Percentiles rank a stretch among this genome's conserved stretches.
These are phyloP conservation scores for Ctenosaura bakeri DNA, from an alignment of 2,797 vertebrate genomes.

Conservation along the genomic window DNA sequence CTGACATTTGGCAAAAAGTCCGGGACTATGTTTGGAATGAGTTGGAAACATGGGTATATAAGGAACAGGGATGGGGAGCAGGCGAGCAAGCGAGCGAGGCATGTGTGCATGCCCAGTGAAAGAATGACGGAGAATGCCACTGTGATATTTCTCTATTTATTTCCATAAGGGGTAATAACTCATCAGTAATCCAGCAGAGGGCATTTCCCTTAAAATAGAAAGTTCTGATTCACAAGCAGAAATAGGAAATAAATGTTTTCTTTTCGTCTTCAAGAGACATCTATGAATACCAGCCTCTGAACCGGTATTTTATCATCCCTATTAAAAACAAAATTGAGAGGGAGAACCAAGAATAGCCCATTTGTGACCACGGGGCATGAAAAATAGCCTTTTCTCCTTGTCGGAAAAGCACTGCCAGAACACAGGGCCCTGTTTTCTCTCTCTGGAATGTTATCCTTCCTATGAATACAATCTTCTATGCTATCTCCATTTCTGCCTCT, in stretches of 20 bases:
- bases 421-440: not conserved
- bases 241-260: conserved; percentile 88
- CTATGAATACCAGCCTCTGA: conserved; percentile 79
- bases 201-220: conserved; percentile 86
- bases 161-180: conserved; percentile 88
- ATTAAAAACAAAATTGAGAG: not conserved
- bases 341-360: conserved; percentile 33
- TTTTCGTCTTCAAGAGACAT: conserved; percentile 81
- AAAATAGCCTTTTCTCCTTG: conserved; percentile 3
- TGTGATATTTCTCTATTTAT: conserved; percentile 76
- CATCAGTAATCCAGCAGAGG: conserved; percentile 79
- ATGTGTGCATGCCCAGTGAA: conserved; percentile 28
- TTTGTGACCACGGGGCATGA: conserved; percentile 54
- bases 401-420: conserved; percentile 42
- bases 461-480: conserved; percentile 36
- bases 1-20: conserved; percentile 70
- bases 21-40: conserved; percentile 79
- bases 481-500: not conserved
- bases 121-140: conserved; percentile 86
- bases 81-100: conserved; percentile 40
- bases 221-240: conserved; percentile 84
- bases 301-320: conserved; percentile 74
- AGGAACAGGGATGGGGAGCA: conserved; percentile 78
- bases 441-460: conserved; percentile 36
- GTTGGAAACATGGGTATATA: conserved; percentile 80